These are phyloP conservation scores for Troides helena DNA, from an alignment of 2,888 invertebrate species.

Conservation along the genomic window DNA sequence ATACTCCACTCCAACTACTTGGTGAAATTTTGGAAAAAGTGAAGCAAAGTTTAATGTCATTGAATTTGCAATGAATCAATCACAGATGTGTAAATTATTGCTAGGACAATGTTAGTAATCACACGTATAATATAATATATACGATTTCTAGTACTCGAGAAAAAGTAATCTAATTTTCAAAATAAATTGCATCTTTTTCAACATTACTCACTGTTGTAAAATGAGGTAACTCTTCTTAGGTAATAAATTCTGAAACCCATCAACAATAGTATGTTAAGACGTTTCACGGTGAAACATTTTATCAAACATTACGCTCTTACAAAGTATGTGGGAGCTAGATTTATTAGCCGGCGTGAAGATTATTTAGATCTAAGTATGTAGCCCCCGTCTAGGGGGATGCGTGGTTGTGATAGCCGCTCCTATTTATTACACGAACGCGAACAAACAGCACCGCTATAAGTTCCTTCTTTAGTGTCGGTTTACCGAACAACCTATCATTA, in stretches of 20 bases:
- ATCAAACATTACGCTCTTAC: constrained; percentile 10
- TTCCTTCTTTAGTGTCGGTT: constrained; percentile 12
- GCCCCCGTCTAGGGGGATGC: constrained; percentile 22
- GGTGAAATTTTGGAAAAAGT: too few relatives aligned
- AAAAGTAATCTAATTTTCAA: too few relatives aligned
- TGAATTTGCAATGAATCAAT: too few relatives aligned
- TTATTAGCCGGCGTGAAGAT: constrained; percentile 22
- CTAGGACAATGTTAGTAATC: too few relatives aligned
- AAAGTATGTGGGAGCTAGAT: constrained; percentile 26
- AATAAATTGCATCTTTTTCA: too few relatives aligned
- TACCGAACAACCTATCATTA: not conserved
- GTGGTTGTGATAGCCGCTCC: constrained; percentile 26
- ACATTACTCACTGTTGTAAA: constrained; percentile 7
- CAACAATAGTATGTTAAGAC: constrained; percentile 1
- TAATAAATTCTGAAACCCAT: not conserved
- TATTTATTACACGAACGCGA: constrained; percentile 26
- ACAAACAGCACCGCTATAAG: constrained; percentile 2
- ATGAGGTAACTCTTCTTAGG: not conserved
- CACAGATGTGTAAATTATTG: too few relatives aligned
- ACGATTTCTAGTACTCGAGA: too few relatives aligned
- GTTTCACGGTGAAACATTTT: constrained; percentile 3
- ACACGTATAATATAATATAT: too few relatives aligned
- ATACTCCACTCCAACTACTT: too few relatives aligned
- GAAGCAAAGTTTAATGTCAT: too few relatives aligned
- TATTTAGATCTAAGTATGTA: constrained; percentile 26